These are phyloP conservation scores for Eubasilissa splendida DNA, from an alignment of 2,888 invertebrate genomes.

Conservation along the genomic window DNA sequence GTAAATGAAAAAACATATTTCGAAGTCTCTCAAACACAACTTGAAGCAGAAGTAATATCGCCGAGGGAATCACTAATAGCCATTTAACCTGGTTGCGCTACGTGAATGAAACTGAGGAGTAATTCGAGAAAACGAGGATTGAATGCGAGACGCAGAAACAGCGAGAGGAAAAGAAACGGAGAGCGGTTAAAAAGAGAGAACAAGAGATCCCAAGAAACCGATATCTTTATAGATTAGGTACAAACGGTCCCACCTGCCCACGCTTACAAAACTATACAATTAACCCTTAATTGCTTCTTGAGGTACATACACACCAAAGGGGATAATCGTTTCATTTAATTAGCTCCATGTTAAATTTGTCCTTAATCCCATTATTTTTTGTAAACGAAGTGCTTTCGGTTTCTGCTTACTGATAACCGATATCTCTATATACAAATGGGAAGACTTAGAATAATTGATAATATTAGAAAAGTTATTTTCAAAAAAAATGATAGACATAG, in stretches of 20 bases:
- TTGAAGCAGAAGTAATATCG: slow-evolving; percentile 5
- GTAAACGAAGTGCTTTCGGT: too few species aligned
- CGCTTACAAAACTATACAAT: not conserved
- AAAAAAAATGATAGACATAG: too few species aligned
- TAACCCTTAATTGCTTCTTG: slow-evolving; percentile 20
- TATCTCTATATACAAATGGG: too few species aligned
- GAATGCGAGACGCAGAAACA: slow-evolving; percentile 27
- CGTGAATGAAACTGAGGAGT: slow-evolving; percentile 21
- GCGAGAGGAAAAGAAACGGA: slow-evolving; percentile 4
- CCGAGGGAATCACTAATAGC: slow-evolving; percentile 32
- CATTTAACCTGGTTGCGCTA: slow-evolving; percentile 24
- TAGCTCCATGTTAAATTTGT: not conserved
- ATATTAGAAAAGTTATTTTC: too few species aligned
- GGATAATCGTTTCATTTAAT: slow-evolving; percentile 23
- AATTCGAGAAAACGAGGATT: slow-evolving; percentile 6
- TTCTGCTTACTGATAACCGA: too few species aligned
- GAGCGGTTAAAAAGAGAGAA: not conserved
- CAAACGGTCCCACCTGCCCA: slow-evolving; percentile 17
- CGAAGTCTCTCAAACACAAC: not conserved
- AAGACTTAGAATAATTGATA: too few species aligned
- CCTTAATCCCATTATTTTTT: too few species aligned
- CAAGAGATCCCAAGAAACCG: slow-evolving; percentile 18
- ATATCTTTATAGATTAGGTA: slow-evolving; percentile 14
- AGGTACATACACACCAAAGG: slow-evolving; percentile 10
- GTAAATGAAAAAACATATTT: slow-evolving; percentile 7